Conservation (phyloP, 2,888 invertebrate species). For the Drosophila niveifrons region DNA sequence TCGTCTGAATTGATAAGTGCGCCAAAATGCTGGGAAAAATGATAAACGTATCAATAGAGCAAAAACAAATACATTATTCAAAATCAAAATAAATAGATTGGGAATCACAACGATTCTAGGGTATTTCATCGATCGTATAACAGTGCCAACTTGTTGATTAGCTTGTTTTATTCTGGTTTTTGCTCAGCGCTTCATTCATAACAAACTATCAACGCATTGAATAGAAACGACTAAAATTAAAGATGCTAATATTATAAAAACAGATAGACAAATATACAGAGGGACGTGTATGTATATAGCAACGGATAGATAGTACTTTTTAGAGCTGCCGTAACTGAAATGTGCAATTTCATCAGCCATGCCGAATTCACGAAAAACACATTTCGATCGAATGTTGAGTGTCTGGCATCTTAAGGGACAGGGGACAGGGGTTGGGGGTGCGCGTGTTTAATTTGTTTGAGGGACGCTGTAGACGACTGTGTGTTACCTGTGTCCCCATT, state of each 20-base stretch:
- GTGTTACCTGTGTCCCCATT: conserved; percentile 32
- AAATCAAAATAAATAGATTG: neutral
- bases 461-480: neutral
- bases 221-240: conserved; percentile 46
- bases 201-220: conserved; percentile 57
- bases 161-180: conserved; percentile 9
- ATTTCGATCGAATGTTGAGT: conserved; percentile 18
- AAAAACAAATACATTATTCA: conserved; percentile 6
- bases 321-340: conserved; percentile 53
- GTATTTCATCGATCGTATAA: conserved; percentile 14
- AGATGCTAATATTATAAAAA: conserved; percentile 45
- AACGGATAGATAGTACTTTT: conserved; percentile 11
- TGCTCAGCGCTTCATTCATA: conserved; percentile 57
- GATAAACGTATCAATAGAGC: conserved; percentile 10
- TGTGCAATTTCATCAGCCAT: conserved; percentile 74
- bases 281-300: conserved; percentile 1
- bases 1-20: conserved; percentile 51
- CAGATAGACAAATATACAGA: conserved; percentile 1
- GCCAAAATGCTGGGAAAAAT: conserved; percentile 23
- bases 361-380: conserved; percentile 32
- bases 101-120: neutral
- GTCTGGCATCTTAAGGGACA: conserved; percentile 11
- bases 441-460: too few relatives aligned
- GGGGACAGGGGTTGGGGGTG: too few relatives aligned
- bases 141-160: conserved; percentile 6